These are phyloP conservation scores for Eptatretus burgeri DNA, from an alignment of 2,113 vertebrate genomes.

Conservation along the genomic window DNA sequence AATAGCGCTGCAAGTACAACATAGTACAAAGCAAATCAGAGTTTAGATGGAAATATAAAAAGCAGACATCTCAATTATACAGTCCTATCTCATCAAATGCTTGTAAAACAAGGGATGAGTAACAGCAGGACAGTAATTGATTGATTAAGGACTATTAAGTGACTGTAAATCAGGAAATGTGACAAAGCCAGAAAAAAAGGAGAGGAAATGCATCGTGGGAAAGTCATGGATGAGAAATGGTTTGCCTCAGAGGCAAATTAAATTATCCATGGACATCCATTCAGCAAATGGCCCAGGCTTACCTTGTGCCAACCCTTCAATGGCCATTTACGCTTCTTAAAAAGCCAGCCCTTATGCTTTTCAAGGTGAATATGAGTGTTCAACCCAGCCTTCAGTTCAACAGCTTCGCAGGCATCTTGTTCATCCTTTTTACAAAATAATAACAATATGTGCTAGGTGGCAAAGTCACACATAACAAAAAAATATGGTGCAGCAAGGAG, in stretches of 20 bases:
- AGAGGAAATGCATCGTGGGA: background rate
- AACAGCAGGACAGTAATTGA: background rate
- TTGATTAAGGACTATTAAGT: background rate
- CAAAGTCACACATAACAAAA: too few species aligned
- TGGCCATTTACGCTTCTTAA: conserved; percentile 1
- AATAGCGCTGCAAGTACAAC: conserved; percentile 49
- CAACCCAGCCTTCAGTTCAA: too few species aligned
- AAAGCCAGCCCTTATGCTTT: background rate
- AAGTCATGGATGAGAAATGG: background rate
- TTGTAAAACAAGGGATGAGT: background rate
- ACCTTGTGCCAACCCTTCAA: conserved; percentile 6
- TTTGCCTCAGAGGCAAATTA: background rate
- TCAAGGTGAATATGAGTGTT: too few species aligned
- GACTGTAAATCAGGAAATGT: background rate
- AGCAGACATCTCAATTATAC: background rate
- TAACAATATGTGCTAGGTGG: too few species aligned
- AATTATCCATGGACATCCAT: background rate
- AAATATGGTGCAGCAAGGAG: too few species aligned
- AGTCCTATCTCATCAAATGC: too few species aligned
- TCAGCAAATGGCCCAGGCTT: background rate
- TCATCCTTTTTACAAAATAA: too few species aligned
- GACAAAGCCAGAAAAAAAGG: background rate
- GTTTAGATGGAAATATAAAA: background rate
- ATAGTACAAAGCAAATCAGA: conserved; percentile 2
- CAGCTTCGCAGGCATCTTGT: too few species aligned